Evolutionary conservation across 2,888 invertebrate species (phyloP).

Genomic region (Tenthredo notha): DNA sequence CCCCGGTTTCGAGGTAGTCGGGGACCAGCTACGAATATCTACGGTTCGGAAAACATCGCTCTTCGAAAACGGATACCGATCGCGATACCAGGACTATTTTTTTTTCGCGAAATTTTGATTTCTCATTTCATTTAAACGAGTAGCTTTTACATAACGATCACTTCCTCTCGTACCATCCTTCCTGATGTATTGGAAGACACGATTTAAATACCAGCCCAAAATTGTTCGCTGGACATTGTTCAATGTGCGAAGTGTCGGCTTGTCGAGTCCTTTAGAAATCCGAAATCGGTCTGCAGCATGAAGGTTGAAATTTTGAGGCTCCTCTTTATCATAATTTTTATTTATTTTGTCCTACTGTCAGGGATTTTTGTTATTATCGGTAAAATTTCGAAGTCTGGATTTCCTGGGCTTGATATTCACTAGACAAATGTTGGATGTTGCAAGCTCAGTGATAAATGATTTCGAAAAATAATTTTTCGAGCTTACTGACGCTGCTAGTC

Average conservation of each 20-base stretch:
- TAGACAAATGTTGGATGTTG: background rate
- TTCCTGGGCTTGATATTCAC: background rate
- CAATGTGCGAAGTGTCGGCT: background rate
- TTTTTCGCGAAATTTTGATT: background rate
- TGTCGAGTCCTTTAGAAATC: background rate
- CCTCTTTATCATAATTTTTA: background rate
- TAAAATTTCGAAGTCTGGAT: background rate
- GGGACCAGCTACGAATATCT: slow-evolving; percentile 57
- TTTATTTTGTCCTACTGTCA: background rate
- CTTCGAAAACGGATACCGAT: background rate
- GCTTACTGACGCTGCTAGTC: background rate
- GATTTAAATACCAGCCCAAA: background rate
- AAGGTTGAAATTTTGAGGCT: background rate
- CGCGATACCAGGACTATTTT: background rate
- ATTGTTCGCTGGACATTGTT: too few species aligned
- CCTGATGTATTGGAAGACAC: background rate
- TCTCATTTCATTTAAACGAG: background rate
- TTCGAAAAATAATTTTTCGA: background rate
- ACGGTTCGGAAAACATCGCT: slow-evolving; percentile 71
- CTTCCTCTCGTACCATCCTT: background rate
- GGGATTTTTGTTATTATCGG: background rate
- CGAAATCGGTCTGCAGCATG: background rate
- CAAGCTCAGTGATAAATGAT: background rate
- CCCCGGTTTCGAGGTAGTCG: slow-evolving; percentile 64
- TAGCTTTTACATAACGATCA: background rate